These are phyloP conservation scores for Styela clava DNA, from an alignment of 23 tunicate species.

Conservation along the genomic window DNA sequence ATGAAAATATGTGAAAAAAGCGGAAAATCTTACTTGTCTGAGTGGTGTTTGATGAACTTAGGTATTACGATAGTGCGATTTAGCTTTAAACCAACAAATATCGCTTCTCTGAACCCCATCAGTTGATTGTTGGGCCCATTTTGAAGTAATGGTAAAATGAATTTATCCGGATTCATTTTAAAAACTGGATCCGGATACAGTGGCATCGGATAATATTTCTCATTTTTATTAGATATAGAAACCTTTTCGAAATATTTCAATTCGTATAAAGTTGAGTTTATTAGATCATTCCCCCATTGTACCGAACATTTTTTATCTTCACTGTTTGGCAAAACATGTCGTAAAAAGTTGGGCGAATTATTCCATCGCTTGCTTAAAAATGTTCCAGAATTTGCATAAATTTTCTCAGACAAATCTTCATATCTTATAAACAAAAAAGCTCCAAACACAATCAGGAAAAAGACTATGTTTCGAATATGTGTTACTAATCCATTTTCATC, in stretches of 20 bases:
- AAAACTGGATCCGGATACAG: constrained; percentile 10
- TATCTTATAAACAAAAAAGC: background rate
- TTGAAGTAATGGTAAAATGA: constrained; percentile 3
- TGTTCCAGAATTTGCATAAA: background rate
- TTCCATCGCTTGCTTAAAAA: background rate
- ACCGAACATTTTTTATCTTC: background rate
- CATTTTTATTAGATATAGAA: background rate
- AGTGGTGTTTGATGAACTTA: constrained; percentile 10
- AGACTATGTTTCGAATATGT: background rate
- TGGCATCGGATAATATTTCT: background rate
- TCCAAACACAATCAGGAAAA: background rate
- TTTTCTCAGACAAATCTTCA: background rate
- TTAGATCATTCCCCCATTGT: background rate
- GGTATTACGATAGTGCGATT: constrained; percentile 18
- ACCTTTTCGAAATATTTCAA: background rate
- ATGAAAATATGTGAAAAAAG: background rate
- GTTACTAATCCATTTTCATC: background rate
- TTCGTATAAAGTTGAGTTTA: background rate
- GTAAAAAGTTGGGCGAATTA: background rate
- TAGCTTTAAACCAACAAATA: constrained; percentile 2
- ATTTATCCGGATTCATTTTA: constrained; percentile 7
- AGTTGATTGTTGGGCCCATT: constrained; percentile 18
- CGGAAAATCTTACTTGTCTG: constrained; percentile 2
- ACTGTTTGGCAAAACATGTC: background rate
- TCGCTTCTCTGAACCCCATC: constrained; percentile 12